These are phyloP conservation scores for Trichosurus vulpecula DNA, from an alignment of 2,797 vertebrate genomes.

Conservation along the genomic window DNA sequence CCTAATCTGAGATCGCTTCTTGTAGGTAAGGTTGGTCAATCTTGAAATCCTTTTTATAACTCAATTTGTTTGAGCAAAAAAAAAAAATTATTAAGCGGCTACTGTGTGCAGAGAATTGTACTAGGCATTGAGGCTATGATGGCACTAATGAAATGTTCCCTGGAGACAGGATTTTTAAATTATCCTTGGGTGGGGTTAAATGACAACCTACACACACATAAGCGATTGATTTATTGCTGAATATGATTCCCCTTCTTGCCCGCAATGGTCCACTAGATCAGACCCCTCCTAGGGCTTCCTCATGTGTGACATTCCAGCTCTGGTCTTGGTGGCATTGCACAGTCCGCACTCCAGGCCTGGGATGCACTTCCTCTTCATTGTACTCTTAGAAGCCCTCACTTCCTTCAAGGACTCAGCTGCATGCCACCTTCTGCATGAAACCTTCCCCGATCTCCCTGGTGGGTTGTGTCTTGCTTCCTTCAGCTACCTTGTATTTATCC, in stretches of 20 bases:
- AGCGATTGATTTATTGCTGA: neutral
- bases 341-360: neutral
- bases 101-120: neutral
- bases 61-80: neutral
- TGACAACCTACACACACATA: neutral
- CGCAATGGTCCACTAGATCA: neutral
- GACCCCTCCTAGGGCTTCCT: neutral
- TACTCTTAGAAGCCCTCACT: neutral
- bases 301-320: neutral
- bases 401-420: neutral
- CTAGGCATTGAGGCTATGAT: neutral
- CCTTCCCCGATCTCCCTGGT: neutral
- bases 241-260: neutral
- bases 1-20: slow-evolving; percentile 50
- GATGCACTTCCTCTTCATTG: neutral
- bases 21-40: slow-evolving; percentile 52
- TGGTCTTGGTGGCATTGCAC: neutral
- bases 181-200: neutral
- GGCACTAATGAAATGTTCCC: neutral
- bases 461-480: neutral
- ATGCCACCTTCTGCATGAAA: neutral
- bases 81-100: neutral
- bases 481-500: neutral
- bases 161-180: neutral
- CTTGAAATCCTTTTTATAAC: slow-evolving; percentile 60